A percentile compares a stretch with the other conserved stretches of the same genome.
Evolutionary conservation across 2,888 invertebrate genomes (phyloP).

Genomic region (Polydrusus tereticollis): DNA sequence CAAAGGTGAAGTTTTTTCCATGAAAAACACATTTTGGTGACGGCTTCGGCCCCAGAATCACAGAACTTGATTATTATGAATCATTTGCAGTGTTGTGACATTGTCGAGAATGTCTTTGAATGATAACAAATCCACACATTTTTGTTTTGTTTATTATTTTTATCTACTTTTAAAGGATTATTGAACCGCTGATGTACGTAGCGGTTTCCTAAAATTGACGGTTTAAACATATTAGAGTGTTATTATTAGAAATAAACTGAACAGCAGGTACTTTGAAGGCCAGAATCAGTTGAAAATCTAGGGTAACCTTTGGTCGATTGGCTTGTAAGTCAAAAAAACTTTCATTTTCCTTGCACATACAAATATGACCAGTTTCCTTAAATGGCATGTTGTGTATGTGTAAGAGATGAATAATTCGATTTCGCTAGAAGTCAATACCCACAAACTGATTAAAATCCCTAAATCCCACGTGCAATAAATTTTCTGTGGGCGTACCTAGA

Average conservation of each 20-base stretch:
- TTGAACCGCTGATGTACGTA: too few relatives aligned
- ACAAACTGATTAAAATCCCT: conserved; percentile 33
- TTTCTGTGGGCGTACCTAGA: conserved; percentile 39
- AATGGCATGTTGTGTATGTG: conserved; percentile 24
- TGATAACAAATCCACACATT: not conserved
- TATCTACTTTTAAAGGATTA: too few relatives aligned
- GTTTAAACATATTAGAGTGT: too few relatives aligned
- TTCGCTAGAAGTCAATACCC: conserved; percentile 42
- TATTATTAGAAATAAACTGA: not conserved
- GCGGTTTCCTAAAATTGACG: too few relatives aligned
- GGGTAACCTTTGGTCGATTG: conserved; percentile 13
- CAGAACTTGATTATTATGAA: not conserved
- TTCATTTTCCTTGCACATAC: conserved; percentile 26
- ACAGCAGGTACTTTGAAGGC: conserved; percentile 16
- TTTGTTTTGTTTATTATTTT: not conserved
- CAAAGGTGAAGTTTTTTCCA: conserved; percentile 14
- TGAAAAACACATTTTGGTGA: not conserved
- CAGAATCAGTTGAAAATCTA: conserved; percentile 16
- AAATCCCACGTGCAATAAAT: conserved; percentile 36
- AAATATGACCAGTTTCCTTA: conserved; percentile 37
- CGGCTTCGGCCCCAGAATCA: not conserved
- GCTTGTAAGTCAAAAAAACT: conserved; percentile 15
- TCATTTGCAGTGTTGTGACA: not conserved
- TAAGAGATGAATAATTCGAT: conserved; percentile 18
- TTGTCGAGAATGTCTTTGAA: not conserved